Evolutionary conservation across 2,888 invertebrate genomes (phyloP), one percentile per base, ranked within the genome.

Genomic region (Platerodrilus igneus): DNA sequence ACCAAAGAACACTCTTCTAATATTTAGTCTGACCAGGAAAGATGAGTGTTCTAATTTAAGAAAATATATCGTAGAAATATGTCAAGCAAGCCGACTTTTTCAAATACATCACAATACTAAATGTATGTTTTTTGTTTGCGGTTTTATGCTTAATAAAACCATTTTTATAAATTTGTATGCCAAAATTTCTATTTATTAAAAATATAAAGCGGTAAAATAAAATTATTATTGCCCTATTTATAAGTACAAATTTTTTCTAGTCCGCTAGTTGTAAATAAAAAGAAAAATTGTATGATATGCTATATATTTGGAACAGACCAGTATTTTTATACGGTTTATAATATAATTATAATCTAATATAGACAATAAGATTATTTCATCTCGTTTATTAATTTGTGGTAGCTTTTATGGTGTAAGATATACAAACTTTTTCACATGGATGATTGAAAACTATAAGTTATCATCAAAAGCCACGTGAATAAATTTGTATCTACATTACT

Each of bases 321-420:
- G 40, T 44, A 44, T 44, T 44, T 44, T 44, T 44, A 39, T 44
- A 44, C 40, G 33, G 33, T 39, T 42, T 21, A 39, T 33, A 26
- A 37, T 37, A 19, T 37, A 31, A n/a, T 29, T 36, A 30, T 26
- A 18, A 17, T 13, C 14, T 31, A 23, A 20, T 17, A 21, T 31
- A 37, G 43, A 38, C 43, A 37, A 43, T 38, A 43, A 43, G 38
- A 23, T 21, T 16, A 20, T 4, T 2, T 14, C 13, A 11, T 25
- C 7, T 9, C 28, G 3, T 26, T 26, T 26, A 10, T 28, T 6
- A 17, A n/a, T n/a, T n/a, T n/a, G n/a, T n/a, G n/a, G 4, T 23
- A 22, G 4, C 11, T 11, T 25, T 25, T 13, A 11, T 6, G 6
- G 14, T 25, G 14, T 13, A 8, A 25, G 25, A 25, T 8, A n/a